phyloP scores from a whole-genome alignment of 2,797 vertebrate species.

The Zenarchopterus dispar region DNA sequence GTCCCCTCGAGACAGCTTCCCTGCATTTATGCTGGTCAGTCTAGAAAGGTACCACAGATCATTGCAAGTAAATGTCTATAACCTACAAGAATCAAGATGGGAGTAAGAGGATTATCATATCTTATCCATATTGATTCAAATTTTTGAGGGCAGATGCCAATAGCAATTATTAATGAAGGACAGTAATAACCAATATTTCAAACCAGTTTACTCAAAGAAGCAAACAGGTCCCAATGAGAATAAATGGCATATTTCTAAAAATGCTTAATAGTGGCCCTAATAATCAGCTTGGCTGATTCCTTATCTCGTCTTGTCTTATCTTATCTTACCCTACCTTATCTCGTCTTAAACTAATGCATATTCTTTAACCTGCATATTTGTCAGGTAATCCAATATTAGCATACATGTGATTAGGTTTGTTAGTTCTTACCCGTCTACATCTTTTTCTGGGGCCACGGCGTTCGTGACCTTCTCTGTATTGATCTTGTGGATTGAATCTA shows the following conservation, averaged over 20 bases:
- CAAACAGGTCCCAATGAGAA: no score
- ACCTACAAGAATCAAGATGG: not conserved
- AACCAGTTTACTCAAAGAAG: no score
- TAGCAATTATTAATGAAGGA: no score
- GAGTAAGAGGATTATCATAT: not conserved
- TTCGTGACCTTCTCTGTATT: slow-evolving; percentile 92
- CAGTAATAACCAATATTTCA: no score
- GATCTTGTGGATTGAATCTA: slow-evolving; percentile 91
- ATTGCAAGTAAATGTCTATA: not conserved
- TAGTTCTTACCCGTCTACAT: slow-evolving; percentile 91
- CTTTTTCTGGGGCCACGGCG: slow-evolving; percentile 91
- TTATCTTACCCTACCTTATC: no score
- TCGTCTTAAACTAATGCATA: not conserved
- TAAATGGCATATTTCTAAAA: no score
- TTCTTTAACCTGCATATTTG: not conserved
- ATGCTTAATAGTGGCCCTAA: no score
- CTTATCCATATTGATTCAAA: no score
- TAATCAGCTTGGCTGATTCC: no score
- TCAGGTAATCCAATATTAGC: not conserved
- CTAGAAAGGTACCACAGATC: slow-evolving; percentile 65
- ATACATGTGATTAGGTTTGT: not conserved
- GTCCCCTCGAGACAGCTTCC: slow-evolving; percentile 95
- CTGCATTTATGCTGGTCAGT: slow-evolving; percentile 93
- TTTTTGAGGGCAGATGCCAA: no score
- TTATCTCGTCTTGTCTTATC: no score